A percentile compares a stretch with the other conserved stretches of the same genome.
Evolutionary conservation across 1,140 invertebrate genomes (phyloP).

Genomic region (Drosophila melanogaster): DNA sequence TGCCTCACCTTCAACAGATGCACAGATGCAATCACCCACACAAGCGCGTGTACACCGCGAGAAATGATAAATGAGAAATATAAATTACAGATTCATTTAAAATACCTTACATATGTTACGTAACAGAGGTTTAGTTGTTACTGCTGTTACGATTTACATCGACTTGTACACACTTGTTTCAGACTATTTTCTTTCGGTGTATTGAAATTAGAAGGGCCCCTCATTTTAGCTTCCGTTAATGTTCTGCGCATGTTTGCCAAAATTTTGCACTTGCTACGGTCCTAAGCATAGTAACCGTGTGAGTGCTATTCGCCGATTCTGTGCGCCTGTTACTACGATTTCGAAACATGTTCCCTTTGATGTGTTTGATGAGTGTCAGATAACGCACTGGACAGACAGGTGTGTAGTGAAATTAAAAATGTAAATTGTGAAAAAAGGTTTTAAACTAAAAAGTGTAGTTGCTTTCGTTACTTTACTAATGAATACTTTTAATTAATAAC

Average conservation of each 20-base stretch:
- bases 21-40: not conserved
- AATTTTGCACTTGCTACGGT: not conserved
- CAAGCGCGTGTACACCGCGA: not conserved
- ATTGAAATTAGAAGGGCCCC: not conserved
- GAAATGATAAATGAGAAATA: not conserved
- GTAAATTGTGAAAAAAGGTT: too few relatives aligned
- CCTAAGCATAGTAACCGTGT: not conserved
- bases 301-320: not conserved
- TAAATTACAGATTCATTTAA: not conserved
- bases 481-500: not conserved
- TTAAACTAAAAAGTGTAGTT: too few relatives aligned
- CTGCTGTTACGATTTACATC: too few relatives aligned
- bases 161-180: too few relatives aligned
- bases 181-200: not conserved
- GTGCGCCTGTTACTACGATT: constrained; percentile 2
- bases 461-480: not conserved
- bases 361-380: not conserved
- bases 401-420: too few relatives aligned
- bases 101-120: not conserved
- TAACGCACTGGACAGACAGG: too few relatives aligned
- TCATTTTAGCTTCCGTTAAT: not conserved
- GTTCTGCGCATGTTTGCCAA: constrained; percentile 22
- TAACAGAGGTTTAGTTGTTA: not conserved
- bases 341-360: constrained; percentile 8
- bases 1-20: not conserved